Base-by-base conservation (phyloP, 1,140 invertebrate genomes). In the Panonychus citri region DNA sequence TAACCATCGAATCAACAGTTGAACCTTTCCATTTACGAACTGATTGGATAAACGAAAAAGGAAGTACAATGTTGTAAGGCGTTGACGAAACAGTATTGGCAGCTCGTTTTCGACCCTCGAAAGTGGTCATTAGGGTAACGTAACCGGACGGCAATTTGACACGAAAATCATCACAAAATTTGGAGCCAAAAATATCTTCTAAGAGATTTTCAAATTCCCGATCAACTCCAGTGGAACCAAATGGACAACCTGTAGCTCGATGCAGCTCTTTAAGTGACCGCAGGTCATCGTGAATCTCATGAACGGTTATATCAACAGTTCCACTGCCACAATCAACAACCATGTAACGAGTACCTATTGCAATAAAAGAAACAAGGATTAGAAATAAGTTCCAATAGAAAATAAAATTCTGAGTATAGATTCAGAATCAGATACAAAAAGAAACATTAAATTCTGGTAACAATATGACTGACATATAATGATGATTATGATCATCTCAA, bases 321-420 rank as follows among this genome's bases (percentile, higher is more conserved):
- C 77, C 76, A 13, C 77, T 77, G 8, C 77, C 77, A 63, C 76
- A 78, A 62, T 78, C 77, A 2, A 78, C 77, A 7, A 78, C 73
- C 67, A 78, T 71, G 59, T 76, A 76, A 1, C 70, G 63, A 0
- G 70, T 71, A 17, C 74, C 75, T 74, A 56, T 3, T 56, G 15
- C 30, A 19, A 3, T n/a, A 42, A 42, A 46, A 40, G 39, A 48
- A 17, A 34, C 10, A 27, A 19, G n/a, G 17, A 19, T 49, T n/a
- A n/a, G n/a, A n/a, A n/a, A n/a, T n/a, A n/a, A n/a, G n/a, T n/a
- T n/a, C n/a, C n/a, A n/a, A n/a, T n/a, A n/a, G n/a, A n/a, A n/a
- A n/a, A n/a, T n/a, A n/a, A n/a, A n/a, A n/a, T n/a, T n/a, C n/a
- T n/a, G n/a, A n/a, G n/a, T n/a, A n/a, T n/a, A n/a, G n/a, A n/a